phyloP scores from a whole-genome alignment of 2,888 invertebrate genomes.

The Aethes cnicana region DNA sequence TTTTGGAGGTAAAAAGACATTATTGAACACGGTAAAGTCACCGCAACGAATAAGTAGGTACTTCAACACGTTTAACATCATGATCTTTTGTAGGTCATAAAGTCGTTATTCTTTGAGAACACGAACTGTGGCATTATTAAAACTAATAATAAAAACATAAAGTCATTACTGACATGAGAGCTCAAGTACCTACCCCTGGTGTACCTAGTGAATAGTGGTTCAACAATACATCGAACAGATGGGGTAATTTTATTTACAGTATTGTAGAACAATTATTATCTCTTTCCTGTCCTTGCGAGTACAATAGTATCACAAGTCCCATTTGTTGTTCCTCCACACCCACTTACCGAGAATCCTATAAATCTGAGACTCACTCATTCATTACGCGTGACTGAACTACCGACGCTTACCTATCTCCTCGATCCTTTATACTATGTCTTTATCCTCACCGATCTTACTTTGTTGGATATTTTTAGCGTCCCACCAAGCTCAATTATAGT shows the following conservation, averaged over 20 bases:
- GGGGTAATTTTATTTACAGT: constrained; percentile 5
- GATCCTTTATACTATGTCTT: constrained; percentile 17
- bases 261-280: constrained; percentile 8
- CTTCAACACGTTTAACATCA: too few relatives aligned
- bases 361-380: constrained; percentile 26
- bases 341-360: constrained; percentile 24
- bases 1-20: too few relatives aligned
- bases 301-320: constrained; percentile 19
- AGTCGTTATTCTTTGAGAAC: too few relatives aligned
- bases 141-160: too few relatives aligned
- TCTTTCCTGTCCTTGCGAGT: constrained; percentile 9
- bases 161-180: too few relatives aligned
- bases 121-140: too few relatives aligned
- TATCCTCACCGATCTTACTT: neutral
- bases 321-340: constrained; percentile 28
- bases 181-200: too few relatives aligned
- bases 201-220: too few relatives aligned
- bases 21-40: too few relatives aligned
- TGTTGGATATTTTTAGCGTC: neutral
- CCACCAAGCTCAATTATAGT: neutral
- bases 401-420: constrained; percentile 8
- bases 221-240: too few relatives aligned
- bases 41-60: too few relatives aligned
- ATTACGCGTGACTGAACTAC: constrained; percentile 23
- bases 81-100: too few relatives aligned